Conservation (phyloP, 2,888 invertebrate genomes). For the Tetranychus truncatus region DNA sequence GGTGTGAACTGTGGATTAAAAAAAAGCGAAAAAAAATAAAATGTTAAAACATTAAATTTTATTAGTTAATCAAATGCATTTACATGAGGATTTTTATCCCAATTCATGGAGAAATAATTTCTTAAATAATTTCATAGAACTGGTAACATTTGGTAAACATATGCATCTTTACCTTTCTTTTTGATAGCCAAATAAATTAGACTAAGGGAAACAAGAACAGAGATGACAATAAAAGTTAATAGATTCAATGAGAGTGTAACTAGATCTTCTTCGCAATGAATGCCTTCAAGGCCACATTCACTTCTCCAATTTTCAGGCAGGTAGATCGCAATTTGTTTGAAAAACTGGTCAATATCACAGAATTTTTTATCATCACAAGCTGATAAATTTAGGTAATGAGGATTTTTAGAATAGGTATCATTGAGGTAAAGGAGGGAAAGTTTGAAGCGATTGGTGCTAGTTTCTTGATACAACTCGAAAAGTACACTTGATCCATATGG, state of each 20-base stretch:
- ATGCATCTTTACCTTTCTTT: background rate
- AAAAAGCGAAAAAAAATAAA: too few relatives aligned
- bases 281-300: constrained; percentile 4
- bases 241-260: background rate
- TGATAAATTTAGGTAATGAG: background rate
- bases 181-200: background rate
- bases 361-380: background rate
- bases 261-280: background rate
- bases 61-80: background rate
- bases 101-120: background rate
- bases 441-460: background rate
- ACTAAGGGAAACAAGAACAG: background rate
- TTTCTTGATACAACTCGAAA: constrained; percentile 9
- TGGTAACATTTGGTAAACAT: background rate
- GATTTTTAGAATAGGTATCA: constrained; percentile 5
- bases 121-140: background rate
- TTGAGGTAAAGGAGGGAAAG: background rate
- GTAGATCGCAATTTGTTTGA: background rate
- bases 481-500: constrained; percentile 5
- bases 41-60: too few relatives aligned
- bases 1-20: too few relatives aligned
- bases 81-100: background rate
- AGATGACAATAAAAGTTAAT: background rate
- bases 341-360: constrained; percentile 7
- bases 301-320: constrained; percentile 1